These are phyloP conservation scores for Rhopilema esculentum DNA, from an alignment of 30 jellyfish, hydroid and myxozoan species.

Conservation along the genomic window DNA sequence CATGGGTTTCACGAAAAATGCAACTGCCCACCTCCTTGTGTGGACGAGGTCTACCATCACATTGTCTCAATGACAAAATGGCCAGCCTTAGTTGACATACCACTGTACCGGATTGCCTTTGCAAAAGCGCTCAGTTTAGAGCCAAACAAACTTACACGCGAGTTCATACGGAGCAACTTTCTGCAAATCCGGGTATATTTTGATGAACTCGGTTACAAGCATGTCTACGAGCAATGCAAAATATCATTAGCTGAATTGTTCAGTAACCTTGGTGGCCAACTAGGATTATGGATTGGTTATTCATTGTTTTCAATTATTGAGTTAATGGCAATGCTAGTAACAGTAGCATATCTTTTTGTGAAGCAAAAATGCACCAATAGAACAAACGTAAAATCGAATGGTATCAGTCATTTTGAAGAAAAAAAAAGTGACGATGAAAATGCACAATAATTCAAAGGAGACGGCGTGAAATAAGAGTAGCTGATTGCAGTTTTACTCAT, in stretches of 20 bases:
- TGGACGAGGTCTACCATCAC: slow-evolving; percentile 68
- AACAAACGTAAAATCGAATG: background rate
- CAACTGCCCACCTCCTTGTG: slow-evolving; percentile 81
- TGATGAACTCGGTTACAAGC: slow-evolving; percentile 60
- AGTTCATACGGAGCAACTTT: slow-evolving; percentile 44
- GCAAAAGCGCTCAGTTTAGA: slow-evolving; percentile 43
- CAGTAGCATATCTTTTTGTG: slow-evolving; percentile 24
- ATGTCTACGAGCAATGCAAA: slow-evolving; percentile 53
- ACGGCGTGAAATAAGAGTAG: background rate
- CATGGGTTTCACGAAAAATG: slow-evolving; percentile 66
- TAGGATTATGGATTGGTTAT: slow-evolving; percentile 70
- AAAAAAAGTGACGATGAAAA: background rate
- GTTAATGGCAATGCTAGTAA: slow-evolving; percentile 47
- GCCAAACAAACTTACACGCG: background rate
- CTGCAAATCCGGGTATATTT: slow-evolving; percentile 54
- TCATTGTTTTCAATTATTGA: slow-evolving; percentile 60
- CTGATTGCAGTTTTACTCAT: background rate
- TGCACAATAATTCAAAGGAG: background rate
- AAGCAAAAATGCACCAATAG: background rate
- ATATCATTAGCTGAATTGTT: slow-evolving; percentile 40
- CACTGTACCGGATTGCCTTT: slow-evolving; percentile 24
- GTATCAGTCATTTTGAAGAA: background rate
- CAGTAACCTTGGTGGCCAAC: slow-evolving; percentile 76
- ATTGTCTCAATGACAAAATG: slow-evolving; percentile 66
- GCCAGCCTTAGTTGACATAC: slow-evolving; percentile 73